Base-by-base conservation (phyloP, 2,888 invertebrate genomes). In the Gortyna flavago region DNA sequence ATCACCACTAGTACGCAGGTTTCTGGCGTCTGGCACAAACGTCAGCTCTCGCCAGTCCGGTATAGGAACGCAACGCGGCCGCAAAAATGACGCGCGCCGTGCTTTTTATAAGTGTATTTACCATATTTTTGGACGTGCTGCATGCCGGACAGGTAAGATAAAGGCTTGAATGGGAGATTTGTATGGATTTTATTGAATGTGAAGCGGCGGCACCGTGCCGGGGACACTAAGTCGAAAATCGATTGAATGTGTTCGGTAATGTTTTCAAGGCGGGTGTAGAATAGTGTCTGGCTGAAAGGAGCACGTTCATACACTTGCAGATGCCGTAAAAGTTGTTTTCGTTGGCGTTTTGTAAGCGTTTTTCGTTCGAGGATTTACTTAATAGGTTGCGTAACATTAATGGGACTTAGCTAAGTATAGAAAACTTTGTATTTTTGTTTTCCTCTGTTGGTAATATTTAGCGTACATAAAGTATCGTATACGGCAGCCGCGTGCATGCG, bases 51-150 rank as follows among this genome's bases (percentile, higher is more conserved):
- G 91, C 90, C 93, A 93, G 92, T 93, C 93, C 91, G 91, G 91
- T 89, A 85, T 85, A 91, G 91, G 89, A 92, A 92, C 93, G 94
- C 93, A 92, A 87, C 95, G 96, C 96, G 96, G 94, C 94, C 95
- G 96, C 96, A 93, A 97, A 94, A 94, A 97, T 97, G 97, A 95
- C 97, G 97, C 97, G 97, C 94, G 97, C 96, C 95, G 96, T 97
- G 95, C 96, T 97, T 94, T 96, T 97, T 95, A 94, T 97, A 93
- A 96, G 97, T 97, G 97, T 97, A 94, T 96, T 97, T 95, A 95
- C 96, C 94, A 95, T 97, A 95, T 95, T 97, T 94, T 95, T 96
- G 96, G 97, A 97, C 95, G 97, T 96, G 94, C 96, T 97, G 90
- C 95, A 95, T 88, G 96, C 96, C 89, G 96, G 96, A 92, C 97